Conservation (phyloP, 2,797 vertebrate species). For the Urosaurus nigricauda region DNA sequence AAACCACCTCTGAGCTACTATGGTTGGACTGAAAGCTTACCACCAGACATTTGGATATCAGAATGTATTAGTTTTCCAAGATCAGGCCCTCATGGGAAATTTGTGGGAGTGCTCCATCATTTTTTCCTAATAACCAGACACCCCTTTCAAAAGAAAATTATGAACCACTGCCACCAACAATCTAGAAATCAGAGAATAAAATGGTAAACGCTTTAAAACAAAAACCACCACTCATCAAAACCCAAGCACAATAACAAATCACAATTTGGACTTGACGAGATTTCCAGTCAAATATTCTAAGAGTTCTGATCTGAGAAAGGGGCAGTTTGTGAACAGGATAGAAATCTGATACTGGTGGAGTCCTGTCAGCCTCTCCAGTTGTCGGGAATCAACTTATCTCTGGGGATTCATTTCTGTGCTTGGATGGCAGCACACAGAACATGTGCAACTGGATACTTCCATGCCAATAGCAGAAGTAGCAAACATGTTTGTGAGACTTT, state of each 20-base stretch:
- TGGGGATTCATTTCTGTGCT: fast-evolving
- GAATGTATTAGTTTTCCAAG: neutral
- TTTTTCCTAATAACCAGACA: constrained; percentile 5
- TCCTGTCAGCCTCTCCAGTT: neutral
- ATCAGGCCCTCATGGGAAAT: neutral
- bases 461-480: fast-evolving
- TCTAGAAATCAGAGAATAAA: constrained; percentile 29
- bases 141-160: constrained; percentile 24
- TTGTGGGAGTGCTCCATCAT: neutral
- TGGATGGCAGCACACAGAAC: neutral
- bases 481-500: fast-evolving
- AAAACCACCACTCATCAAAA: too few relatives aligned
- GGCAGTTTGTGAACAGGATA: neutral
- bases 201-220: too few relatives aligned
- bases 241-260: too few relatives aligned
- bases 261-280: neutral
- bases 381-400: neutral
- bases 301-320: neutral
- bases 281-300: constrained; percentile 1
- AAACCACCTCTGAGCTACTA: too few relatives aligned
- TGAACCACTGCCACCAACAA: constrained; percentile 9
- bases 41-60: neutral
- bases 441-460: neutral
- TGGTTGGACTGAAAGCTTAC: too few relatives aligned
- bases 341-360: fast-evolving